Evolutionary conservation across 64 coral and sea anemone species (phyloP), one percentile per base, ranked within the genome.

Genomic region (Anthopleura sola): DNA sequence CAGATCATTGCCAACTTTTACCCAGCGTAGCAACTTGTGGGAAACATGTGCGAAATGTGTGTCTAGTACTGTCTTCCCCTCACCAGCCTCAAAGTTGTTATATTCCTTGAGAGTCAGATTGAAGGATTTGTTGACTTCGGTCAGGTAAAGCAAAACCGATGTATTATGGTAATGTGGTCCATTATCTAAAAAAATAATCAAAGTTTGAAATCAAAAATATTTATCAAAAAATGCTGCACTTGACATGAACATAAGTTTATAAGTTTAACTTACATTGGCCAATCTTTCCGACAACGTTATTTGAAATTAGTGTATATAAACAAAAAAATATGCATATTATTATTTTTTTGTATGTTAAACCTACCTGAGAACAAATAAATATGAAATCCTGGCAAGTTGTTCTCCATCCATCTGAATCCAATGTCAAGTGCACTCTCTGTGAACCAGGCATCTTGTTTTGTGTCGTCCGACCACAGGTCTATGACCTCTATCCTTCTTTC

Each of bases 151-250:
- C 33, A 68, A 71, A 5, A 66, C 26, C 3, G 37, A 10, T 18
- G 84, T 66, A 36, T 85, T 85, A 31, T 85, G 84, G 36, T 85
- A 85, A 31, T 85, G 84, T 14, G 84, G 84, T 15, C 84, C 84
- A 68, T 85, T 85, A n/a, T 85, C 84, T 85, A 55, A 23, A 74
- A 86, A 16, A 58, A 86, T 71, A 40, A 64, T 68, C 29, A 38
- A n/a, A n/a, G n/a, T n/a, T n/a, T n/a, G n/a, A n/a, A n/a, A n/a
- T n/a, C n/a, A n/a, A n/a, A n/a, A n/a, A n/a, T n/a, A n/a, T n/a
- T n/a, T n/a, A n/a, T n/a, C n/a, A n/a, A n/a, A n/a, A 68, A 37
- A 86, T 69, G 44, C 31, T 16, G 21, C n/a, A n/a, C n/a, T n/a
- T n/a, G n/a, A n/a, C n/a, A n/a, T n/a, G n/a, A n/a, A n/a, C n/a